Conservation (phyloP, 1,140 invertebrate genomes). For the Drosophila grimshawi region DNA sequence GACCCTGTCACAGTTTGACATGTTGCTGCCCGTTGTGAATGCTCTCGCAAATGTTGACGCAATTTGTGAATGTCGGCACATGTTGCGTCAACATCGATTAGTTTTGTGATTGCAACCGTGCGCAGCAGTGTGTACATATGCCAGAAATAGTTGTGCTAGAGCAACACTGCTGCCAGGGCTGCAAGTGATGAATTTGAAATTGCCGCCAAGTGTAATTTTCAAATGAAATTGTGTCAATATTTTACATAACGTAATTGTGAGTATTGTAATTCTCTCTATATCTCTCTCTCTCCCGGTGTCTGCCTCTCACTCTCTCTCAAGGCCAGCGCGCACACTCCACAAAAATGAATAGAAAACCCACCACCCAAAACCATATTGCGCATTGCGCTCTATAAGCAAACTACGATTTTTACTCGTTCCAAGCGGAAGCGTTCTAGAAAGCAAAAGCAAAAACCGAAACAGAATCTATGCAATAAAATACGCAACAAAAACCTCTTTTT, state of each 20-base stretch:
- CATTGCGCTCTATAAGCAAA: slow-evolving; percentile 14
- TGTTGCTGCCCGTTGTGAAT: slow-evolving; percentile 33
- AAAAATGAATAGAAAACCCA: slow-evolving; percentile 15
- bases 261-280: neutral
- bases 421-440: slow-evolving; percentile 53
- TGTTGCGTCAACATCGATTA: slow-evolving; percentile 33
- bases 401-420: slow-evolving; percentile 42
- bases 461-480: slow-evolving; percentile 48
- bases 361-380: slow-evolving; percentile 52
- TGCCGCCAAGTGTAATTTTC: neutral
- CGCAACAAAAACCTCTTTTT: slow-evolving; percentile 31
- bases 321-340: slow-evolving; percentile 24
- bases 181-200: neutral
- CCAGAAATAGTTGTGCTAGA: neutral
- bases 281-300: neutral
- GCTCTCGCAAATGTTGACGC: neutral
- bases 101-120: neutral
- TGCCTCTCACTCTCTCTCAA: neutral
- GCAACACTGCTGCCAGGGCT: slow-evolving; percentile 16
- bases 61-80: slow-evolving; percentile 21
- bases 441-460: slow-evolving; percentile 23
- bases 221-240: neutral
- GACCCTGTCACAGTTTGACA: slow-evolving; percentile 30
- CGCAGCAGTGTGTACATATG: slow-evolving; percentile 26
- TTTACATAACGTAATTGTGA: no score